Evolutionary conservation across 1,140 invertebrate genomes (phyloP), one percentile per base, ranked within the genome.

Genomic region (Euschistus heros): DNA sequence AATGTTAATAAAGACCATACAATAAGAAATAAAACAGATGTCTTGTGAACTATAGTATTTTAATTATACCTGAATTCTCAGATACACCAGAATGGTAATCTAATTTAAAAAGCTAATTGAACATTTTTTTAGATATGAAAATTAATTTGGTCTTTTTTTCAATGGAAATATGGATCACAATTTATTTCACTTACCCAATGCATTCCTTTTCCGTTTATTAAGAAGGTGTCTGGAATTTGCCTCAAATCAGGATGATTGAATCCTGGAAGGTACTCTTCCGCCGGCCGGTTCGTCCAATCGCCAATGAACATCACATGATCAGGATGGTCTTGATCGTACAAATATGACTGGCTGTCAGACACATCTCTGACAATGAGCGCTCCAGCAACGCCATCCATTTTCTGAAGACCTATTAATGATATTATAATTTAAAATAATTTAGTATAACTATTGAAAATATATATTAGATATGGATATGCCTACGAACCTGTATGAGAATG

Each of bases 351-450:
- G n/a, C 24, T 89, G n/a, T 76, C 75, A 47, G 76, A 76, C 0
- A 84, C 79, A 62, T 81, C 77, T 24, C 86, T 75, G 15, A 92
- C 81, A 24, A 93, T 83, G 20, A 92, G 75, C 0, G 86, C 76
- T 0, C 91, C 91, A 65, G 86, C 88, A 0, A 86, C 80, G 0
- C 91, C 91, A 71, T 94, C 92, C 10, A 85, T 83, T 26, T 88
- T 74, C 76, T 93, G 91, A 74, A 89, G 82, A 15, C 89, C 89
- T 75, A 77, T n/a, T 37, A 13, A 37, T 10, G 33, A 37, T 37
- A 37, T 6, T 37, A 10, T 37, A 1, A 6, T 30, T 37, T 10
- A 37, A 10, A 10, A 13, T 6, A 37, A 33, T 60, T 30, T 60
- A 7, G 6, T 26, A 26, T 60, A 10, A n/a, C 1, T 60, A 44